phyloP scores from a whole-genome alignment of 1,140 invertebrate genomes.

The Monomorium pharaonis region DNA sequence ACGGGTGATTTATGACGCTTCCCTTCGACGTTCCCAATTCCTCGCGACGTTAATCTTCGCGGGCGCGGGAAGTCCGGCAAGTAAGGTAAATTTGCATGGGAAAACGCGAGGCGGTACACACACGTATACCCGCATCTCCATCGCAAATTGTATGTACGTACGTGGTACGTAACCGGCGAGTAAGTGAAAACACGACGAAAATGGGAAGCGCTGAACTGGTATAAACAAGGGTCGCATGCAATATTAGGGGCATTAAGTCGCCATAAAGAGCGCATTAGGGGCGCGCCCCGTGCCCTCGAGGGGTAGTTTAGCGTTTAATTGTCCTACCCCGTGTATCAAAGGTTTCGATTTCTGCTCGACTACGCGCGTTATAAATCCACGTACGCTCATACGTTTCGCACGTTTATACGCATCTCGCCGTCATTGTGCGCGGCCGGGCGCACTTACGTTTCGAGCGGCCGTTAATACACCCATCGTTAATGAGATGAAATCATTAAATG shows the following conservation, averaged over 20 bases:
- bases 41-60: neutral
- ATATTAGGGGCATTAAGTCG: slow-evolving; percentile 85
- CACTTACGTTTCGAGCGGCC: slow-evolving; percentile 24
- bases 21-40: neutral
- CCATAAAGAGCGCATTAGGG: slow-evolving; percentile 85
- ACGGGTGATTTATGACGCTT: neutral
- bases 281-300: slow-evolving; percentile 82
- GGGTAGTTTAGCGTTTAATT: slow-evolving; percentile 86
- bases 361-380: slow-evolving; percentile 78
- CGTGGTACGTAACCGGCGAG: slow-evolving; percentile 36
- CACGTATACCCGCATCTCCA: slow-evolving; percentile 36
- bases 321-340: slow-evolving; percentile 84
- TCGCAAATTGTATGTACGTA: slow-evolving; percentile 29
- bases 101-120: slow-evolving; percentile 14
- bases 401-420: slow-evolving; percentile 44
- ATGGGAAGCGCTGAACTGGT: slow-evolving; percentile 83
- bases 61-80: neutral
- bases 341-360: slow-evolving; percentile 84
- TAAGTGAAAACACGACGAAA: slow-evolving; percentile 78
- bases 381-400: slow-evolving; percentile 66
- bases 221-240: slow-evolving; percentile 85
- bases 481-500: slow-evolving; percentile 54
- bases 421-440: slow-evolving; percentile 28
- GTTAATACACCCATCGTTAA: slow-evolving; percentile 48
- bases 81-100: slow-evolving; percentile 53